Evolutionary conservation across 2,113 vertebrate genomes (phyloP).

Genomic region (Paralichthys olivaceus): DNA sequence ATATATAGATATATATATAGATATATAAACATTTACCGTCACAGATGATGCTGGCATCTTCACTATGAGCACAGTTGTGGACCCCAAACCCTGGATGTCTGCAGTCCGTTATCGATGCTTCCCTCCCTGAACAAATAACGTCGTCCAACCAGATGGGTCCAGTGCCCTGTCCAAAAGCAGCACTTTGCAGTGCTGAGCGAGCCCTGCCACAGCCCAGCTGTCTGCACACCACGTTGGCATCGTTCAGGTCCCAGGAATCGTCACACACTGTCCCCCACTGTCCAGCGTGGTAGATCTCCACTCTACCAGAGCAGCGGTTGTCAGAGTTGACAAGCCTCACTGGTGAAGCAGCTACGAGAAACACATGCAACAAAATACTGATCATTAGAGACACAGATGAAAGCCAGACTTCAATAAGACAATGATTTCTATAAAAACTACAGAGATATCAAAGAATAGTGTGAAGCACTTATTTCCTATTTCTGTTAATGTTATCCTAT

Average conservation of each 20-base stretch:
- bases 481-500: too few species aligned
- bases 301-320: slow-evolving; percentile 63
- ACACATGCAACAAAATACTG: neutral
- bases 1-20: too few species aligned
- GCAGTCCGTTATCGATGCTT: slow-evolving; percentile 45
- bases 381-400: neutral
- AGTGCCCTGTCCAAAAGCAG: slow-evolving; percentile 56
- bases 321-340: slow-evolving; percentile 56
- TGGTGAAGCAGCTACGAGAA: slow-evolving; percentile 35
- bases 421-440: neutral
- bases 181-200: slow-evolving; percentile 12
- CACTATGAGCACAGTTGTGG: slow-evolving; percentile 28
- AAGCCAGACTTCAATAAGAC: neutral
- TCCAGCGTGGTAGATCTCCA: slow-evolving; percentile 46
- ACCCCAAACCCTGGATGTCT: slow-evolving; percentile 40
- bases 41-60: slow-evolving; percentile 49
- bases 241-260: slow-evolving; percentile 40
- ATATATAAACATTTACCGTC: too few species aligned
- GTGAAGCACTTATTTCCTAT: too few species aligned
- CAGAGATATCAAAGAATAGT: too few species aligned
- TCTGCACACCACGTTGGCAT: slow-evolving; percentile 64
- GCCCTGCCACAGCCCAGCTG: slow-evolving; percentile 62
- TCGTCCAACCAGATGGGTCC: slow-evolving; percentile 72
- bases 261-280: slow-evolving; percentile 72
- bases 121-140: slow-evolving; percentile 43